Base-by-base conservation (phyloP, 37 sponge, comb jelly and placozoan genomes). In the Ephydatia muelleri region DNA sequence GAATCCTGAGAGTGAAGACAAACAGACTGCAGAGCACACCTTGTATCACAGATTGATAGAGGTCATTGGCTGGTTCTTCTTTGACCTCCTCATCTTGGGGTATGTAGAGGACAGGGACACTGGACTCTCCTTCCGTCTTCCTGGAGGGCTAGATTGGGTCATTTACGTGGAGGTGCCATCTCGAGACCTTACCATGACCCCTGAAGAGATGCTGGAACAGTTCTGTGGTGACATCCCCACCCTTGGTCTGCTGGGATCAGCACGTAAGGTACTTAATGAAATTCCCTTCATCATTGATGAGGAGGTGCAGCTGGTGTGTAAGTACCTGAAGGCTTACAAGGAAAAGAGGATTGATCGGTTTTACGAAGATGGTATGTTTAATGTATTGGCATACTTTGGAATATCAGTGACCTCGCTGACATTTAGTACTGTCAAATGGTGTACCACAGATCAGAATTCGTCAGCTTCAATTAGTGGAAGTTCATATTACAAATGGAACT, bases 51-150 rank as follows among this genome's bases (percentile, higher is more conserved):
- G 78, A 22, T 83, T 96, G 65, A 92, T 96, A 90, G 86, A 87
- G 5, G 82, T 79, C 29, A 89, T 96, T 47, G 80, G 80, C 29
- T 94, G 97, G 95, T 96, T 96, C 77, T 90, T 96, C 82, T 94
- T 96, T 78, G 90, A 93, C 76, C 83, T 96, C 6, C 65, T 96
- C 38, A 73, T 93, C 48, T 86, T 96, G 16, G 92, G 92, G 3
- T 94, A 93, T 84, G 93, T 96, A 6, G 90, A 94, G 69, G 97
- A 96, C 47, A 68, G 71, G 2, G 80, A 76, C 64, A 91, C 92
- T 11, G 97, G 97, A 29, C 67, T 65, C 34, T 86, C 92, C 30
- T 94, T 96, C 71, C 64, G 83, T 3, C 29, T 96, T 23, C 90
- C 90, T 1, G 94, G 89, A 14, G 92, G 83, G 21, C 82, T 85